A percentile compares a stretch with the other conserved stretches of the same genome.
phyloP scores from a whole-genome alignment of 2,888 invertebrate genomes.

The Piscicola geometra region DNA sequence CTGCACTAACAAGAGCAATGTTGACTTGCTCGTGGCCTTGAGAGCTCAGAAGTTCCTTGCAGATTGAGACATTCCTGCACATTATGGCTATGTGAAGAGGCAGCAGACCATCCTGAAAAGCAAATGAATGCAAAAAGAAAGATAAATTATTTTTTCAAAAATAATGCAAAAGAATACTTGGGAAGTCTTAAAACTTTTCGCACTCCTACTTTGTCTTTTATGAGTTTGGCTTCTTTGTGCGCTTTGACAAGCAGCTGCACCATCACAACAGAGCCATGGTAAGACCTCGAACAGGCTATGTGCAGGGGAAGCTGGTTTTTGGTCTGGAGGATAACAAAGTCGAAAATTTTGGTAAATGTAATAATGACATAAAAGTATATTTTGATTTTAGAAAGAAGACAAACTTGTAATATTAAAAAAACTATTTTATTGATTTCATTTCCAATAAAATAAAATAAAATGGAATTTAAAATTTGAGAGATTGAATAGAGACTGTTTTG shows the following conservation, averaged over 20 bases:
- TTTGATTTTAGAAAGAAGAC: no score
- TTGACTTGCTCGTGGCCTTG: constrained; percentile 15
- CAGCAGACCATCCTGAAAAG: constrained; percentile 17
- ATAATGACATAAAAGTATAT: no score
- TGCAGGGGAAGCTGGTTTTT: constrained; percentile 90
- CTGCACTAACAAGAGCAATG: background rate
- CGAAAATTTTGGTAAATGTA: no score
- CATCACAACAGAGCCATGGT: constrained; percentile 78
- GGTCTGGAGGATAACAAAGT: constrained; percentile 71
- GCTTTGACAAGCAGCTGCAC: constrained; percentile 79
- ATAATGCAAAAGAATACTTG: background rate
- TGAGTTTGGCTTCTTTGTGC: constrained; percentile 80
- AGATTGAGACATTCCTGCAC: constrained; percentile 2
- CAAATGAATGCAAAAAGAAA: background rate
- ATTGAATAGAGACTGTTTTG: no score
- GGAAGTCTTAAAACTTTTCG: background rate
- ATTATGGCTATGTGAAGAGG: constrained; percentile 24
- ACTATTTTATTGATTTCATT: no score
- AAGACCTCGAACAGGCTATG: constrained; percentile 84
- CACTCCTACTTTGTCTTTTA: constrained; percentile 74
- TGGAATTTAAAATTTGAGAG: no score
- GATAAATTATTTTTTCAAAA: background rate
- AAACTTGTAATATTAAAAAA: no score
- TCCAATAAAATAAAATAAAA: no score
- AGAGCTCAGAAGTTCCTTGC: constrained; percentile 14